Evolutionary conservation across 92 coral and sea anemone genomes (phyloP).

Genomic region (Zoanthus sansibaricus): DNA sequence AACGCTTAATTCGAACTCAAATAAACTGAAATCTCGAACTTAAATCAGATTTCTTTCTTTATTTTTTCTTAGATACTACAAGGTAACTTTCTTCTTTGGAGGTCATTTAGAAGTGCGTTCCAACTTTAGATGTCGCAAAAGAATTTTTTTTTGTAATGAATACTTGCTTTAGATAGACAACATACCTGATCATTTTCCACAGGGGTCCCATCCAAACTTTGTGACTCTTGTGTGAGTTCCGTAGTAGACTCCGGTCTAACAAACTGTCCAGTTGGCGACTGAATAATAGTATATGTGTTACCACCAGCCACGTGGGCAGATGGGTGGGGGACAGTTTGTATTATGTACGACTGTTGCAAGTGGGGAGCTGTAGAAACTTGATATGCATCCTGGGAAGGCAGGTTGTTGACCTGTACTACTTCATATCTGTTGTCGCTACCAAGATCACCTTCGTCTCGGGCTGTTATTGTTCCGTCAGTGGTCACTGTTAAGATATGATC

Average conservation of each 20-base stretch:
- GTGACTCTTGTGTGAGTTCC: constrained; percentile 66
- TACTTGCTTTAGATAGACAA: no score
- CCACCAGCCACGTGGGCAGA: constrained; percentile 74
- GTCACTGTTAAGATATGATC: constrained; percentile 51
- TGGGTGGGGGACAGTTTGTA: constrained; percentile 74
- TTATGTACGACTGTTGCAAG: constrained; percentile 82
- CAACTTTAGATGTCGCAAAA: no score
- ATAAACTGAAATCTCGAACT: no score
- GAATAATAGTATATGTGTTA: constrained; percentile 86
- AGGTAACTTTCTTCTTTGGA: no score
- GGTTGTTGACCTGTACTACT: constrained; percentile 77
- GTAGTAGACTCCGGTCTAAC: constrained; percentile 64
- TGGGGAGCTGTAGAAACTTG: constrained; percentile 53
- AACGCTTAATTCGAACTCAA: no score
- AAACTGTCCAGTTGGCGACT: constrained; percentile 74
- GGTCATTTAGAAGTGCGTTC: no score
- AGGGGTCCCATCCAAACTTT: constrained; percentile 36
- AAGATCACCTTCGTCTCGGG: constrained; percentile 67
- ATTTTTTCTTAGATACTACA: no score
- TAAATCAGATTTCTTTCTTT: no score
- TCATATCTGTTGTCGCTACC: constrained; percentile 71
- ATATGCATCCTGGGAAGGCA: constrained; percentile 68
- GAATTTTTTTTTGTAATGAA: no score
- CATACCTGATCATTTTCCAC: constrained; percentile 64
- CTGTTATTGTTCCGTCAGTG: constrained; percentile 81